Percentiles rank a stretch among this genome's conserved stretches.
Evolutionary conservation across 2,888 invertebrate species (phyloP).

Genomic region (Eubasilissa splendida): DNA sequence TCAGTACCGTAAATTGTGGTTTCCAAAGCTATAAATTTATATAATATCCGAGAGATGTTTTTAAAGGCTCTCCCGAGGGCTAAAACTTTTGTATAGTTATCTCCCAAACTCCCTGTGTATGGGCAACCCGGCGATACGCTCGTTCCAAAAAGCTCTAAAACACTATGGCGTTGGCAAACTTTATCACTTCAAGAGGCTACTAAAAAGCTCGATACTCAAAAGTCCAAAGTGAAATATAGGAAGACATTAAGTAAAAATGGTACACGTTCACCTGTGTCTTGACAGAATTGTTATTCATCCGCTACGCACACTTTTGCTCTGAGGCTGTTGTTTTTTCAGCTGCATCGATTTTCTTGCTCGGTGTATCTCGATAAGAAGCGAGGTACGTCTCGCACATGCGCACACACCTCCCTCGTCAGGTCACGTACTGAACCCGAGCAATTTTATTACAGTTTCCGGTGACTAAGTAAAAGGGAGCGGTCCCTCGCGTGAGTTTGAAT

Average conservation of each 20-base stretch:
- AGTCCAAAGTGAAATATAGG: neutral
- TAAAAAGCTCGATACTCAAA: conserved; percentile 27
- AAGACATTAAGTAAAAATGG: neutral
- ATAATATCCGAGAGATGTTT: conserved; percentile 26
- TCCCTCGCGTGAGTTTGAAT: neutral
- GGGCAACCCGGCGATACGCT: conserved; percentile 14
- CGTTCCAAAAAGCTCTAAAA: conserved; percentile 40
- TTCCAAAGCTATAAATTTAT: conserved; percentile 26
- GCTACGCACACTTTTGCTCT: neutral
- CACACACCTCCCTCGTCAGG: conserved; percentile 41
- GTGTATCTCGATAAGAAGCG: conserved; percentile 26
- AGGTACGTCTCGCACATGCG: conserved; percentile 50
- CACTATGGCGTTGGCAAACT: conserved; percentile 39
- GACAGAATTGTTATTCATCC: conserved; percentile 8
- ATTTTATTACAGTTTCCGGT: conserved; percentile 2
- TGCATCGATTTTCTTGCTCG: conserved; percentile 8
- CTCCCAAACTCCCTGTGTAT: conserved; percentile 2
- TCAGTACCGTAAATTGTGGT: conserved; percentile 9
- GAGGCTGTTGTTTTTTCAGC: conserved; percentile 6
- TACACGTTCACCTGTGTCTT: neutral
- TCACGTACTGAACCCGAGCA: neutral
- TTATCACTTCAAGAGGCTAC: conserved; percentile 42
- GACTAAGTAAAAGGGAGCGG: conserved; percentile 15
- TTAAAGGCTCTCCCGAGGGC: conserved; percentile 17
- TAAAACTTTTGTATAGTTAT: conserved; percentile 9